Conservation (phyloP, 2,797 vertebrate species). For the Erithacus rubecula region DNA sequence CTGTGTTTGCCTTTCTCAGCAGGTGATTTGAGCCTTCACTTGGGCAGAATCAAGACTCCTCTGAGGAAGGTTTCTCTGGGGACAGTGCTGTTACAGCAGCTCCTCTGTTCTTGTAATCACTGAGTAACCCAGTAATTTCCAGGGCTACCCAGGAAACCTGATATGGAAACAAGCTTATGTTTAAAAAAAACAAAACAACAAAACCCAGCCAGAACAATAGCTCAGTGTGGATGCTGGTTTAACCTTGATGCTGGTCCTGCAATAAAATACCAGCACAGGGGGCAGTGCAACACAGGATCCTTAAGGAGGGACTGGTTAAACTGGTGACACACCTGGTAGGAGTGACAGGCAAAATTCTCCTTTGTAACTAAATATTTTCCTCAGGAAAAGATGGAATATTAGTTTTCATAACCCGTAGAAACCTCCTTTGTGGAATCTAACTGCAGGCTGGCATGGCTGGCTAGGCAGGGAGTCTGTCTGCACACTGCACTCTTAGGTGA, state of each 20-base stretch:
- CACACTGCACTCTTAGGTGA: not conserved
- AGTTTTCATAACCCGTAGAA: not conserved
- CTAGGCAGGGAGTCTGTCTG: not conserved
- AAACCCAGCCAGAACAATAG: not conserved
- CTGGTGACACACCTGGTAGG: not conserved
- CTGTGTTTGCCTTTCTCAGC: not conserved
- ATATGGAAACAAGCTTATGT: not conserved
- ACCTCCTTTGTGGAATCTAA: not conserved
- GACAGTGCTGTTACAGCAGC: not conserved
- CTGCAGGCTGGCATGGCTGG: not conserved
- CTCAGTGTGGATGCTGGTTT: not conserved
- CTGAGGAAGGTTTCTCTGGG: not conserved
- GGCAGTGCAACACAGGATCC: slow-evolving; percentile 2
- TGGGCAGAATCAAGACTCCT: not conserved
- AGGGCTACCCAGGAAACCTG: not conserved
- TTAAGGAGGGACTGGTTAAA: not conserved
- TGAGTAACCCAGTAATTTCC: not conserved
- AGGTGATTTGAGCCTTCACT: not conserved
- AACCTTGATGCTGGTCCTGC: not conserved
- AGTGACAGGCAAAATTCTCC: not conserved
- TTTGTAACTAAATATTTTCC: not conserved
- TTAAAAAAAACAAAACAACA: not conserved
- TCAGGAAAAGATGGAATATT: not conserved
- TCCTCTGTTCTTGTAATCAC: not conserved
- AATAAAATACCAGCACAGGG: not conserved